Evolutionary conservation across 2,113 vertebrate species (phyloP).

Genomic region (Etheostoma cragini): DNA sequence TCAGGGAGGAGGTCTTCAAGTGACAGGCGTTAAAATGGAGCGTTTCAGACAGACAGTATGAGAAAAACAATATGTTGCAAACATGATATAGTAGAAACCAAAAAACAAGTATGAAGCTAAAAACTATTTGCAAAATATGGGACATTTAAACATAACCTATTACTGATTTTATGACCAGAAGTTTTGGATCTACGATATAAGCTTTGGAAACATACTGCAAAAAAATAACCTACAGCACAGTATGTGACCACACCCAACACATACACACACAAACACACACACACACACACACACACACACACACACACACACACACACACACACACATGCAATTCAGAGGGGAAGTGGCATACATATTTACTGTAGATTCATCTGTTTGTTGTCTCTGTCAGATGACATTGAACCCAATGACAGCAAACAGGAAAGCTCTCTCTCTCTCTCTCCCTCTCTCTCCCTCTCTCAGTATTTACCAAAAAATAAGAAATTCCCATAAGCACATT

Average conservation of each 20-base stretch:
- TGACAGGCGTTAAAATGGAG: no score
- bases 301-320: slow-evolving; percentile 13
- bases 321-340: neutral
- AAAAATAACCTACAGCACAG: neutral
- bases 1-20: no score
- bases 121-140: no score
- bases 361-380: slow-evolving; percentile 47
- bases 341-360: slow-evolving; percentile 58
- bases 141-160: neutral
- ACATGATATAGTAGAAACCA: no score
- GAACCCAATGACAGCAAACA: neutral
- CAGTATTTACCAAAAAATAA: neutral
- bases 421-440: neutral
- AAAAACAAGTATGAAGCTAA: no score
- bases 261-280: slow-evolving; percentile 9
- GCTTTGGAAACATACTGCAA: neutral
- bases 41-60: no score
- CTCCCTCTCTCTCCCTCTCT: neutral
- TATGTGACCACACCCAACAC: slow-evolving; percentile 4
- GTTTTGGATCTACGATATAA: neutral
- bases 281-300: slow-evolving; percentile 3
- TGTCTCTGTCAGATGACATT: slow-evolving; percentile 14
- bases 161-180: neutral
- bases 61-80: no score
- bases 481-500: neutral